phyloP scores from a whole-genome alignment of 2,797 vertebrate species.

The Phrynocephalus guinanensis region DNA sequence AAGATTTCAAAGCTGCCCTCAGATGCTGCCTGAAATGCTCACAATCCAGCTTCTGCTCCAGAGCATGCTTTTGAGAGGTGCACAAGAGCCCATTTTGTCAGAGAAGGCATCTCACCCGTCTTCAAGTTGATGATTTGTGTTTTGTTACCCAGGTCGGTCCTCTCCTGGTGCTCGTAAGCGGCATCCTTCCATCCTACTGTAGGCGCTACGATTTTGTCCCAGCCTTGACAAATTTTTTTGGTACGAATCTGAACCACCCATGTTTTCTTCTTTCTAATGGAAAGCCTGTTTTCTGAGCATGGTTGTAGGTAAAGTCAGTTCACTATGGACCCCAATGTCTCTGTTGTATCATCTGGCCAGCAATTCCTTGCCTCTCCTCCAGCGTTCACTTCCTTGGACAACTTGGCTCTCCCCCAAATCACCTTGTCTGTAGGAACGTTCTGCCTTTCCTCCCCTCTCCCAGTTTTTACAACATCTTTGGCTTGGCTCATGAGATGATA shows the following conservation, averaged over 20 bases:
- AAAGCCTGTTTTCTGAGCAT: no score
- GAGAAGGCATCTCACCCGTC: rapidly evolving
- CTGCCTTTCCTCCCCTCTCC: not conserved
- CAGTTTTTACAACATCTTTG: not conserved
- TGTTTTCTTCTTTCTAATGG: no score
- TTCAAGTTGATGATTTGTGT: not conserved
- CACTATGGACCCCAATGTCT: not conserved
- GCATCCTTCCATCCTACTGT: not conserved
- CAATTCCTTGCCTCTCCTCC: not conserved
- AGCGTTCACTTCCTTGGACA: not conserved
- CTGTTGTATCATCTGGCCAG: not conserved
- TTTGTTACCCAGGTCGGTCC: not conserved
- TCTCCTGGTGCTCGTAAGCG: not conserved
- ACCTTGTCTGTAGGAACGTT: not conserved
- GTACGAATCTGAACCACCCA: no score
- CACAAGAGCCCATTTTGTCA: not conserved
- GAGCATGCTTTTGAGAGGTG: not conserved
- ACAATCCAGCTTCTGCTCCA: not conserved
- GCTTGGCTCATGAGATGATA: not conserved
- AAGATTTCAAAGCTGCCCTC: not conserved
- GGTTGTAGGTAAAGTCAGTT: no score
- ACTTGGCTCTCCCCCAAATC: not conserved
- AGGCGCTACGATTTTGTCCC: no score
- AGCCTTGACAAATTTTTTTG: not conserved
- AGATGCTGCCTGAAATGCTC: not conserved